Evolutionary conservation across 1,140 invertebrate genomes (phyloP).

Genomic region (Drosophila tsacasi): DNA sequence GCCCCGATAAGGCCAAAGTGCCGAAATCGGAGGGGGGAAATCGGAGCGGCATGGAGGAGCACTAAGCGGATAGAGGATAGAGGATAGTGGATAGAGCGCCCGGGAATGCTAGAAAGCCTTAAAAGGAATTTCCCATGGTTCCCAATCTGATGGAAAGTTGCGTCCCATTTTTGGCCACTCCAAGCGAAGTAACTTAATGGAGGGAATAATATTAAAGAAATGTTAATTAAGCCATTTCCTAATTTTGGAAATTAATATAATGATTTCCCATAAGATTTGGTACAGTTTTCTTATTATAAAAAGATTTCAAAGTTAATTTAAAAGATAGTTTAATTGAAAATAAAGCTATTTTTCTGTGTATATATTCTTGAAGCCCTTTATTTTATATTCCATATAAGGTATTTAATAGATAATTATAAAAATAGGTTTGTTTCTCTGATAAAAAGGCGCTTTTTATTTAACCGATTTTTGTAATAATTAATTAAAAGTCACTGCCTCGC

Average conservation of each 20-base stretch:
- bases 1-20: constrained; percentile 69
- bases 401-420: no score
- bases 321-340: neutral
- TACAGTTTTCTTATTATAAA: neutral
- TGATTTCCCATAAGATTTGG: neutral
- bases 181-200: neutral
- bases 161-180: constrained; percentile 1
- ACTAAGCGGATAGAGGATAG: constrained; percentile 7
- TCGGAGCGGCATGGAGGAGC: neutral
- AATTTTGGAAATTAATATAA: neutral
- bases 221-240: constrained; percentile 2
- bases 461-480: neutral
- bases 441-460: neutral
- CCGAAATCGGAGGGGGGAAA: constrained; percentile 23
- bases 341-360: neutral
- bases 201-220: neutral
- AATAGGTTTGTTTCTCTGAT: no score
- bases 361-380: neutral
- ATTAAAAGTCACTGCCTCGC: no score
- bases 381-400: no score
- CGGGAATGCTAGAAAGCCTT: neutral
- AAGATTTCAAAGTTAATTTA: neutral
- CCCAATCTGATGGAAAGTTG: constrained; percentile 34
- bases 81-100: constrained; percentile 2
- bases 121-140: constrained; percentile 17